Base-by-base conservation (phyloP, 2,888 invertebrate species). In the Crocallis elinguaria region DNA sequence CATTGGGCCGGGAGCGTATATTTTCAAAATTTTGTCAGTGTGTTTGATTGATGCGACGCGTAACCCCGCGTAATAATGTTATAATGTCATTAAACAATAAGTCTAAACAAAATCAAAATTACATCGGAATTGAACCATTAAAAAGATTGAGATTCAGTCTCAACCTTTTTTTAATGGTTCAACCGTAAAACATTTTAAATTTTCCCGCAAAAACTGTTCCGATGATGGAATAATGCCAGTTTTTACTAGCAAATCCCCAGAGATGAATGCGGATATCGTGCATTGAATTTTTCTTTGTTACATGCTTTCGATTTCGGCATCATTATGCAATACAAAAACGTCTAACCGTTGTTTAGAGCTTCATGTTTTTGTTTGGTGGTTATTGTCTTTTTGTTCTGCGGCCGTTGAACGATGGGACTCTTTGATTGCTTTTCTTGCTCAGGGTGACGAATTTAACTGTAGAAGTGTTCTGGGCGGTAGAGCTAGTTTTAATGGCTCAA, bases 311-410 rank as follows among this genome's bases (percentile, higher is more conserved):
- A 71, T 74, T 79, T 77, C 67, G 66, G 49, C 58, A 59, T 61
- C 59, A 68, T 80, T 79, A 77, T 65, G 76, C 67, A 79, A 80
- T 70, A 53, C 48, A 66, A 66, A 71, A 71, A 71, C 67, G 63
- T 64, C 69, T 59, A 65, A 69, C 70, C 62, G 66, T 68, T 61
- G 62, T 65, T 63, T 62, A 45, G 61, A 55, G 57, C 36, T 66
- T 55, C 63, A 50, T 68, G 58, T 58, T 65, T 67, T 66, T 54
- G 49, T 64, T 57, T 30, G 8, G 17, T 35, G 36, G 57, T 61
- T 66, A 51, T 58, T 66, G 66, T 8, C 45, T 68, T 67, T 64
- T 60, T 53, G 54, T 55, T 49, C 45, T 19, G 38, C 63, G 67
- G 62, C 58, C 60, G 45, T 60, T 66, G 68, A 39, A 61, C 65